These are phyloP conservation scores for Gallinago stenura DNA, from an alignment of 2,797 vertebrate genomes.

Conservation along the genomic window DNA sequence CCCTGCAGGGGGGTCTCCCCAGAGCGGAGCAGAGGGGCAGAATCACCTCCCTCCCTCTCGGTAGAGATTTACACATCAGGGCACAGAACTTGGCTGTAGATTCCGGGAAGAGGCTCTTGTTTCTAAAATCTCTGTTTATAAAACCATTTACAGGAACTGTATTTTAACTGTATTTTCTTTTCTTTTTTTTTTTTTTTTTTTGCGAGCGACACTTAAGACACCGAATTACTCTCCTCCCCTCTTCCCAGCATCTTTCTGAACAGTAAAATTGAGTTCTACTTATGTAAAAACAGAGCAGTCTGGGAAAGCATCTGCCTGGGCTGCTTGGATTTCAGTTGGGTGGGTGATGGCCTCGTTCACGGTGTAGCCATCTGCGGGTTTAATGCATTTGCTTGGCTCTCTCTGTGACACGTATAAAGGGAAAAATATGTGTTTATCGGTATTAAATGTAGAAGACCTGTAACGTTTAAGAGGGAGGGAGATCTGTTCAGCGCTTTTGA, in stretches of 20 bases:
- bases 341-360: rapidly evolving
- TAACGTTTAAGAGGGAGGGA: neutral
- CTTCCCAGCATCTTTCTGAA: neutral
- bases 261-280: neutral
- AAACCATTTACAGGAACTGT: neutral
- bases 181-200: neutral
- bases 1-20: neutral
- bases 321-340: neutral
- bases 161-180: neutral
- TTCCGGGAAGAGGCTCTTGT: neutral
- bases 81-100: neutral
- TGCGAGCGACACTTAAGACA: neutral
- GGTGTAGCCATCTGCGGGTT: neutral
- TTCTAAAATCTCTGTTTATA: neutral
- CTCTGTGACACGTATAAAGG: neutral
- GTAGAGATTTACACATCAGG: neutral
- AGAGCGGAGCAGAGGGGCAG: neutral
- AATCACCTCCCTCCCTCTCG: neutral
- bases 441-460: neutral
- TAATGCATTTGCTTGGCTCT: slow-evolving; percentile 6
- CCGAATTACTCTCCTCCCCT: neutral
- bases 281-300: neutral
- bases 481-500: neutral
- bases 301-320: neutral
- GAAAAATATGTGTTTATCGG: slow-evolving; percentile 25